Conservation (phyloP, 1,140 invertebrate genomes). For the Halesus radiatus region DNA sequence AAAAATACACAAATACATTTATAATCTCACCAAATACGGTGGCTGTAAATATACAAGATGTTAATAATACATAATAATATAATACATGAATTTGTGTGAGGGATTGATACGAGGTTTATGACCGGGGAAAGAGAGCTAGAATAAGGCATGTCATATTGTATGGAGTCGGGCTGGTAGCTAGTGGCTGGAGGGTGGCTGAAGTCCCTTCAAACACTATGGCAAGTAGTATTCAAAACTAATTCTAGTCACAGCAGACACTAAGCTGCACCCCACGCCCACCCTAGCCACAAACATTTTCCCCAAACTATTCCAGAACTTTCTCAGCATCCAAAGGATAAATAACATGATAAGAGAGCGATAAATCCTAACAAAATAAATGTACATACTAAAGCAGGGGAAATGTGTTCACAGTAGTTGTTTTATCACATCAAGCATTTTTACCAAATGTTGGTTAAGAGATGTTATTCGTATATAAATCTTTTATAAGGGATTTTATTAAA, state of each 20-base stretch:
- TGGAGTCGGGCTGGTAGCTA: too few relatives aligned
- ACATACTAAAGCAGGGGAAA: conserved; percentile 21
- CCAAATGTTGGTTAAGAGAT: conserved; percentile 5
- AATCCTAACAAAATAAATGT: not conserved
- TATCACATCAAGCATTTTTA: conserved; percentile 28
- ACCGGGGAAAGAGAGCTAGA: too few relatives aligned
- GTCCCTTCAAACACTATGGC: too few relatives aligned
- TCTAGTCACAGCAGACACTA: too few relatives aligned
- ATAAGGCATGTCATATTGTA: too few relatives aligned
- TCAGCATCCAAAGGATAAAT: not conserved
- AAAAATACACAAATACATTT: not conserved
- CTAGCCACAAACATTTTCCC: not conserved
- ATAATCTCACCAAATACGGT: conserved; percentile 1
- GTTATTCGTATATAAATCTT: not conserved
- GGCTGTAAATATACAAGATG: not conserved
- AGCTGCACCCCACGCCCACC: not conserved
- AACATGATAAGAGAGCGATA: conserved; percentile 13
- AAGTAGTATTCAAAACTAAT: too few relatives aligned
- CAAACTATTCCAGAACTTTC: not conserved
- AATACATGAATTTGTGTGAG: too few relatives aligned
- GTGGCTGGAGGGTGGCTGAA: too few relatives aligned
- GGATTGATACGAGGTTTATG: too few relatives aligned
- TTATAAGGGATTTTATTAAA: too few relatives aligned
- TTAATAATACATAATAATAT: too few relatives aligned
- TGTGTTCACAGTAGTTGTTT: conserved; percentile 18